These are phyloP conservation scores for Philonicus albiceps DNA, from an alignment of 2,888 invertebrate genomes.

Conservation along the genomic window DNA sequence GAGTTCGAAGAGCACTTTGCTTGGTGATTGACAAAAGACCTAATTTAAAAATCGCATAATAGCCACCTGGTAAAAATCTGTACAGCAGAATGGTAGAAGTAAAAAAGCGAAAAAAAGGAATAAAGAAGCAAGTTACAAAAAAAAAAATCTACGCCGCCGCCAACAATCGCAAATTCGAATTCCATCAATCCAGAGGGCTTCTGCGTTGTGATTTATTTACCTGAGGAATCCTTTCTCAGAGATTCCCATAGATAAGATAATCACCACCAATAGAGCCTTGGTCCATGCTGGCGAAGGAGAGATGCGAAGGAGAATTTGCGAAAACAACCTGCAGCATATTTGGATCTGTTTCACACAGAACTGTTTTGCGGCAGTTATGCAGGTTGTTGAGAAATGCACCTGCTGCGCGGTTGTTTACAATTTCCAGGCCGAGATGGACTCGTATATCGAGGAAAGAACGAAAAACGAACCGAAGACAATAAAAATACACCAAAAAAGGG, in stretches of 20 bases:
- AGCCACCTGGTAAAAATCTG: background rate
- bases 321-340: conserved; percentile 39
- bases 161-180: conserved; percentile 15
- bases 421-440: conserved; percentile 32
- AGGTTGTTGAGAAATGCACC: conserved; percentile 46
- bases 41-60: background rate
- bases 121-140: background rate
- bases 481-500: conserved; percentile 9
- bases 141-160: background rate
- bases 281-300: background rate
- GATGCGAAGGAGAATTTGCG: conserved; percentile 31
- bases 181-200: conserved; percentile 9
- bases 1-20: background rate
- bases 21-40: background rate
- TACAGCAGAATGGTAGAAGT: background rate
- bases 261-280: conserved; percentile 31
- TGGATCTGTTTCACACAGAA: conserved; percentile 26
- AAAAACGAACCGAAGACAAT: background rate
- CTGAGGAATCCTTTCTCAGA: conserved; percentile 36
- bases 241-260: conserved; percentile 43
- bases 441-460: background rate
- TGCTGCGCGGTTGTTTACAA: conserved; percentile 49
- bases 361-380: background rate
- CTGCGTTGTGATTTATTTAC: conserved; percentile 28
- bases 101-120: background rate